Conservation (phyloP, 1,140 invertebrate genomes). For the Orchesella cincta region DNA sequence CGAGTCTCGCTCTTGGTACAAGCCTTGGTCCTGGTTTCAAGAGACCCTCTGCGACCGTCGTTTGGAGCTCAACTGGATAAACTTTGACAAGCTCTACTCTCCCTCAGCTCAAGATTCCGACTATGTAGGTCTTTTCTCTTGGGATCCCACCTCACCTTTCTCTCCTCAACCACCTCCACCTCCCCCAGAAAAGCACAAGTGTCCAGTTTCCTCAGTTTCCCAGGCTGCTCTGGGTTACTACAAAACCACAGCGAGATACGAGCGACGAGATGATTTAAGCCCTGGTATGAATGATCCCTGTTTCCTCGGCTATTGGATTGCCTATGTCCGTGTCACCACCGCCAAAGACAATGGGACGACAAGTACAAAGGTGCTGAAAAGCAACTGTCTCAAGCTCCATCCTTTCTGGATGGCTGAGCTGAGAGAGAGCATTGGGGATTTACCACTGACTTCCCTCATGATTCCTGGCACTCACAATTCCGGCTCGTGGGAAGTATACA, state of each 20-base stretch:
- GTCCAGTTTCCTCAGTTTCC: not conserved
- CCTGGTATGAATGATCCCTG: not conserved
- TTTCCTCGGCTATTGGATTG: constrained; percentile 56
- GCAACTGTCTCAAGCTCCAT: constrained; percentile 56
- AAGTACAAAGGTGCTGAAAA: constrained; percentile 27
- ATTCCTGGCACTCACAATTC: constrained; percentile 69
- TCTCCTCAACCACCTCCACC: not conserved
- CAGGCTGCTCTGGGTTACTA: constrained; percentile 25
- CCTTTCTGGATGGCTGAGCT: constrained; percentile 66
- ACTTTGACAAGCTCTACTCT: constrained; percentile 31
- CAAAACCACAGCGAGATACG: constrained; percentile 28
- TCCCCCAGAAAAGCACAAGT: constrained; percentile 7
- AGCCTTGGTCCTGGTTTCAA: constrained; percentile 1
- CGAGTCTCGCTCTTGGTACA: not conserved
- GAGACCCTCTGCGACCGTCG: constrained; percentile 11
- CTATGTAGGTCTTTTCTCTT: constrained; percentile 37
- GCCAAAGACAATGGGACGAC: not conserved
- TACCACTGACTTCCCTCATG: constrained; percentile 63
- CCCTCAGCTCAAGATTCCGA: not conserved
- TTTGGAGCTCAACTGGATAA: constrained; percentile 44
- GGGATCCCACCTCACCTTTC: not conserved
- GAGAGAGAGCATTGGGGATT: constrained; percentile 55
- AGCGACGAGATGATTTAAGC: not conserved
- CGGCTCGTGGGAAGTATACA: constrained; percentile 60
- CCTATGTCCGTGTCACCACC: constrained; percentile 49